Evolutionary conservation across 2,113 vertebrate species (phyloP).

Genomic region (Urocitellus parryii): DNA sequence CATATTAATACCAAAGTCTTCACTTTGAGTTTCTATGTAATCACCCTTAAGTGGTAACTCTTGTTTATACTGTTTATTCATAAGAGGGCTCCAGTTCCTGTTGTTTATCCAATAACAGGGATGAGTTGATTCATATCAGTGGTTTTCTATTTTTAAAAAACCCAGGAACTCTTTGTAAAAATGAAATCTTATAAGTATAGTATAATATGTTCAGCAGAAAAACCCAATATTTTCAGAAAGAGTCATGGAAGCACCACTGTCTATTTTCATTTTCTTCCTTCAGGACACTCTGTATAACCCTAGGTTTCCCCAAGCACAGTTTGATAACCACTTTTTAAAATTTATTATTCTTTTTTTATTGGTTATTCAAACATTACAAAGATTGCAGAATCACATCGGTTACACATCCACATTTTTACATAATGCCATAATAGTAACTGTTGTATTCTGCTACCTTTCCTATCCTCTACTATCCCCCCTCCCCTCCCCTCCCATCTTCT

Average conservation of each 20-base stretch:
- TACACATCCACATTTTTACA: too few species aligned
- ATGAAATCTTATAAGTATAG: not conserved
- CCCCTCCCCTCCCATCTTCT: too few species aligned
- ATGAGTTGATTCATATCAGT: not conserved
- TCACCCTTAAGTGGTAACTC: not conserved
- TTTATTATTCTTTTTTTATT: too few species aligned
- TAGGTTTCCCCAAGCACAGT: not conserved
- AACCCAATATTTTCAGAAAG: not conserved
- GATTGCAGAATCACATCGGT: too few species aligned
- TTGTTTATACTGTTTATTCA: not conserved
- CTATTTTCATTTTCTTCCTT: conserved; percentile 19
- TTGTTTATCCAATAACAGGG: not conserved
- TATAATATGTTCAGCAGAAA: conserved; percentile 46
- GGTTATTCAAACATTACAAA: too few species aligned
- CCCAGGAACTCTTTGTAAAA: not conserved
- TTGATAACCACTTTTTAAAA: not conserved
- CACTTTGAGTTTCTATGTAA: not conserved
- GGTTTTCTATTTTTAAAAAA: conserved; percentile 10
- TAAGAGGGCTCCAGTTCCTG: not conserved
- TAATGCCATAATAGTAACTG: too few species aligned
- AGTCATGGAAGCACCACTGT: not conserved
- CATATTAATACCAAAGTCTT: not conserved
- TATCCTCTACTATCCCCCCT: too few species aligned
- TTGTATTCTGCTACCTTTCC: too few species aligned
- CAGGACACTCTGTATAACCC: not conserved